These are phyloP conservation scores for Esox niger DNA, from an alignment of 2,113 vertebrate species.

Conservation along the genomic window DNA sequence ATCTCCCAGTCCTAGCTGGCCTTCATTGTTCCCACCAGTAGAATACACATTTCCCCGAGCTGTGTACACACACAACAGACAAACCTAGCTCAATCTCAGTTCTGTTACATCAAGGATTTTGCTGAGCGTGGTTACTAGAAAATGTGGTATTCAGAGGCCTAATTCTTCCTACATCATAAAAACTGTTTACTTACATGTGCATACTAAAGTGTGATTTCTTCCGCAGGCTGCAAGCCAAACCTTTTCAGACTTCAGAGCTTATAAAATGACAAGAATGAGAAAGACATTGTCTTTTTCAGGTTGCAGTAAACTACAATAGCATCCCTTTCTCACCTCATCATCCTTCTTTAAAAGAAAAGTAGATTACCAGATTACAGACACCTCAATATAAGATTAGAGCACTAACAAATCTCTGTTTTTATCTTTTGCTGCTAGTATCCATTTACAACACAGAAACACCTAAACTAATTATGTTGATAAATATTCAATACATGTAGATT, in stretches of 20 bases:
- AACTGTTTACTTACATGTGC: slow-evolving; percentile 78
- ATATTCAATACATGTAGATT: not conserved
- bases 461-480: not conserved
- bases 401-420: slow-evolving; percentile 15
- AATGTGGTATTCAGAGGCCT: too few relatives aligned
- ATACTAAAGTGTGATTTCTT: slow-evolving; percentile 91
- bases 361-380: slow-evolving; percentile 45
- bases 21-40: slow-evolving; percentile 89
- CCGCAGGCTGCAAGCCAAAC: slow-evolving; percentile 87
- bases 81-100: not conserved
- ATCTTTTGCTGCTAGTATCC: slow-evolving; percentile 1
- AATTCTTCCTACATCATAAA: too few relatives aligned
- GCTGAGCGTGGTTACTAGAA: too few relatives aligned
- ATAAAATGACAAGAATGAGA: slow-evolving; percentile 38
- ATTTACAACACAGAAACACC: not conserved
- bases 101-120: not conserved
- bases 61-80: slow-evolving; percentile 53
- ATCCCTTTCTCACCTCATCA: not conserved
- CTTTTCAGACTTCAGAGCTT: slow-evolving; percentile 89
- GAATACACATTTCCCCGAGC: slow-evolving; percentile 81
- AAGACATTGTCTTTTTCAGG: slow-evolving; percentile 5
- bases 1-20: slow-evolving; percentile 91
- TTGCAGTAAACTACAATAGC: too few relatives aligned
- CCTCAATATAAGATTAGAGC: slow-evolving; percentile 38
- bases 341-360: slow-evolving; percentile 13